Conservation (phyloP, 2,888 invertebrate genomes). For the Hypolimnas misippus region DNA sequence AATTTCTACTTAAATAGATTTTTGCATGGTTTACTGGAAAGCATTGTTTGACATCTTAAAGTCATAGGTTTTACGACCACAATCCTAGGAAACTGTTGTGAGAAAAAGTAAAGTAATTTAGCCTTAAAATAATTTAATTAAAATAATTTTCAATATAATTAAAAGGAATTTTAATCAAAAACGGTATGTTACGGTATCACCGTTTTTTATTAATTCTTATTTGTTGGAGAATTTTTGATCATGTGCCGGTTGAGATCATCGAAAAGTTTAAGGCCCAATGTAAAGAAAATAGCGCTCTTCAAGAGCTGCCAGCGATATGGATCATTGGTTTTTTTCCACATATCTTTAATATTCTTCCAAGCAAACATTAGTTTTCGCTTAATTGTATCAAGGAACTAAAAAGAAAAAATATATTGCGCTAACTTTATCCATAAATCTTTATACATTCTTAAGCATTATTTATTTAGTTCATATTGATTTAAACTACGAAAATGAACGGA, state of each 20-base stretch:
- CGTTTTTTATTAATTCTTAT: neutral
- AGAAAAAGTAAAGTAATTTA: too few relatives aligned
- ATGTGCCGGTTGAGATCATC: constrained; percentile 53
- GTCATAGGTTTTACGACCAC: too few relatives aligned
- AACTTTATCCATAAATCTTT: too few relatives aligned
- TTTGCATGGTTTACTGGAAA: too few relatives aligned
- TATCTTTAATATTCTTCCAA: constrained; percentile 37
- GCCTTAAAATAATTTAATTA: too few relatives aligned
- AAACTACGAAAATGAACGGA: neutral
- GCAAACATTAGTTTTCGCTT: constrained; percentile 19
- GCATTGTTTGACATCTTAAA: too few relatives aligned
- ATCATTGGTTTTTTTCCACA: constrained; percentile 50
- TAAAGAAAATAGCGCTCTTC: constrained; percentile 56
- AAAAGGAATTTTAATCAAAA: too few relatives aligned
- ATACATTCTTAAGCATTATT: too few relatives aligned
- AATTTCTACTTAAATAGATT: too few relatives aligned
- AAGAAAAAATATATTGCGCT: constrained; percentile 15
- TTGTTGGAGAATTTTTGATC: constrained; percentile 17
- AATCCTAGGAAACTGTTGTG: too few relatives aligned
- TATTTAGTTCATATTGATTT: neutral
- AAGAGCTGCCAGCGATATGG: constrained; percentile 55
- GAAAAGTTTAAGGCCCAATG: constrained; percentile 58
- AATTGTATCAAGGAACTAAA: constrained; percentile 31
- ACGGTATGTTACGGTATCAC: too few relatives aligned
- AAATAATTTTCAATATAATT: too few relatives aligned